These are phyloP conservation scores for Diabrotica virgifera DNA, from an alignment of 1,140 invertebrate species.

Conservation along the genomic window DNA sequence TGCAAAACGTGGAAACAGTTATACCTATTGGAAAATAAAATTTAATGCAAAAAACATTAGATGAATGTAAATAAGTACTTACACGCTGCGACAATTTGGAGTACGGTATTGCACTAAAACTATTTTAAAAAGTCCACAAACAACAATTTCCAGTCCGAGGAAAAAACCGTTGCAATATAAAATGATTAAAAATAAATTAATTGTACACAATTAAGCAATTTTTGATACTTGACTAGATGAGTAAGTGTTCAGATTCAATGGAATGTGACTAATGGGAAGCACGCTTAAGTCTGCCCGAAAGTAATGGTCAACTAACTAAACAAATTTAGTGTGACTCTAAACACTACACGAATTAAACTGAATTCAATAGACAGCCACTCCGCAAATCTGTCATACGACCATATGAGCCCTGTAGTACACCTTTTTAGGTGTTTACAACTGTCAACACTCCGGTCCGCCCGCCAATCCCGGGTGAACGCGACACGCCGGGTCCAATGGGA, in stretches of 20 bases:
- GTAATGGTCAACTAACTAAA: slow-evolving; percentile 19
- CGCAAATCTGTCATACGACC: slow-evolving; percentile 32
- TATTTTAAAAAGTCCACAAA: neutral
- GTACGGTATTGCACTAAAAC: neutral
- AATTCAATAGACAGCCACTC: slow-evolving; percentile 21
- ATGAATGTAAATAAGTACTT: too few relatives aligned
- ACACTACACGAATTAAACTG: slow-evolving; percentile 31
- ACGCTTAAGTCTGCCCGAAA: slow-evolving; percentile 8
- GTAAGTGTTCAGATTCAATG: slow-evolving; percentile 32
- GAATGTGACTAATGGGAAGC: slow-evolving; percentile 24
- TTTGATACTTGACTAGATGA: slow-evolving; percentile 35
- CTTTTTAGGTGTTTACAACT: slow-evolving; percentile 42
- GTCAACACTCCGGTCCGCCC: slow-evolving; percentile 26
- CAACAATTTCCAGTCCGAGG: too few relatives aligned
- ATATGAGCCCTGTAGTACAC: slow-evolving; percentile 31
- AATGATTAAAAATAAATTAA: slow-evolving; percentile 26
- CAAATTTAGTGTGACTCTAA: slow-evolving; percentile 13
- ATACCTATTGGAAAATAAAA: too few relatives aligned
- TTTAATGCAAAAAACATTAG: too few relatives aligned
- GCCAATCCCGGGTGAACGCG: slow-evolving; percentile 31
- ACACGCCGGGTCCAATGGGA: slow-evolving; percentile 29
- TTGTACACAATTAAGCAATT: slow-evolving; percentile 42
- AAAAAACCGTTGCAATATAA: neutral
- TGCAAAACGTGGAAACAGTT: too few relatives aligned
- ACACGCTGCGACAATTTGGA: too few relatives aligned